Percentiles rank a stretch among this genome's conserved stretches.
phyloP scores from a whole-genome alignment of 1,140 invertebrate genomes.

The Drosophila micromelanica region DNA sequence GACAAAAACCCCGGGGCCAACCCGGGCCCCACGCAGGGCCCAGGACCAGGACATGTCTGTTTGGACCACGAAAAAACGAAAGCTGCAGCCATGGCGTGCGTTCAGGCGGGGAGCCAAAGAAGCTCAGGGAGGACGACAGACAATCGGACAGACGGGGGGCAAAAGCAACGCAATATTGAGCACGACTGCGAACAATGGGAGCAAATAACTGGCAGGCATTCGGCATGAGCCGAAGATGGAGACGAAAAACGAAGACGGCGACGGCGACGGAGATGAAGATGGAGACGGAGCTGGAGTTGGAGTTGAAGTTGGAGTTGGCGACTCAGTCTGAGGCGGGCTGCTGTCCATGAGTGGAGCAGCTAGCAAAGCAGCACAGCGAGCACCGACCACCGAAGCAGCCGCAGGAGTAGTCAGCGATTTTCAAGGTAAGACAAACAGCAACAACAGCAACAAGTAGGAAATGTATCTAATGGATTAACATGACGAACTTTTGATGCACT shows the following conservation, averaged over 20 bases:
- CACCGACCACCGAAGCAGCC: conserved; percentile 73
- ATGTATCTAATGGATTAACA: conserved; percentile 17
- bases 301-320: too few species aligned
- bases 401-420: conserved; percentile 66
- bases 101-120: conserved; percentile 27
- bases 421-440: conserved; percentile 74
- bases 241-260: not conserved
- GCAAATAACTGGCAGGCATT: conserved; percentile 80
- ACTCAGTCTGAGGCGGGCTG: not conserved
- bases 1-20: conserved; percentile 80
- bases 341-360: conserved; percentile 6
- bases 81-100: conserved; percentile 58
- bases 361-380: conserved; percentile 56
- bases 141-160: not conserved
- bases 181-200: conserved; percentile 80
- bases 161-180: conserved; percentile 72
- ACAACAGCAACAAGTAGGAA: conserved; percentile 19
- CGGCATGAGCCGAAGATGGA: conserved; percentile 28
- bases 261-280: not conserved
- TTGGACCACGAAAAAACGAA: conserved; percentile 62
- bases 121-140: not conserved
- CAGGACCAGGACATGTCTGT: conserved; percentile 53
- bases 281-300: not conserved
- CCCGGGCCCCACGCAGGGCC: conserved; percentile 74
- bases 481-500: conserved; percentile 38